Base-by-base conservation (phyloP, 53 echinoderm and acorn worm genomes). In the Astropecten irregularis region DNA sequence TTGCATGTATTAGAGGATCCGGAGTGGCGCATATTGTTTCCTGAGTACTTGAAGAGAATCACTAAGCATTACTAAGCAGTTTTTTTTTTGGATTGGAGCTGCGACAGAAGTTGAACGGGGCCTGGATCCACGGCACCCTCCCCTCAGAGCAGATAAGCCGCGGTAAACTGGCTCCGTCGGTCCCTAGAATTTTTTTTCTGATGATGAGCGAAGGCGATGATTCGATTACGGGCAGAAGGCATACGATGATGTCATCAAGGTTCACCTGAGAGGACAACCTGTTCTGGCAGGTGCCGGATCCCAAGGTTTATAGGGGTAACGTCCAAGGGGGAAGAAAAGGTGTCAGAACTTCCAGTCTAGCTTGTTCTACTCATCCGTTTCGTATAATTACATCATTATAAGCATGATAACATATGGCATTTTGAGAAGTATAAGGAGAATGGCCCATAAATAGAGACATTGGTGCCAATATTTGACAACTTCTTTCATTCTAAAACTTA, bases 1-100 rank as follows among this genome's bases (percentile, higher is more conserved):
- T 49, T 23, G 74, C 57, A 15, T 57, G 57, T 74, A 74, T 25
- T n/a, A 55, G 74, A 7, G 74, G 55, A 38, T 73, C 55, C 73
- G 1, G 73, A 74, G 55, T 56, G 74, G 11, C 27, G 74, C 74
- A 23, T 27, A 74, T 57, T 56, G 39, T 74, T 57, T 74, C 58
- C 74, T 21, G 55, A 74, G n/a, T n/a, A n/a, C n/a, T n/a, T n/a
- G n/a, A n/a, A n/a, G n/a, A n/a, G n/a, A n/a, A n/a, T n/a, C n/a
- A n/a, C n/a, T 38, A 35, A 18, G 55, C 38, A 55, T 74, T 74
- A 74, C 55, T 16, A 74, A 74, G 74, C 74, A 74, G 47, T 73
- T 73, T 73, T 72, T 33, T 71, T 18, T 51, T 51, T 21, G 25
- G 44, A 14, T 32, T 19, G 11, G n/a, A 34, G 74, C n/a, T n/a